Evolutionary conservation across 2,888 invertebrate species (phyloP), one percentile per base, ranked within the genome.

Genomic region (Spodoptera littoralis): DNA sequence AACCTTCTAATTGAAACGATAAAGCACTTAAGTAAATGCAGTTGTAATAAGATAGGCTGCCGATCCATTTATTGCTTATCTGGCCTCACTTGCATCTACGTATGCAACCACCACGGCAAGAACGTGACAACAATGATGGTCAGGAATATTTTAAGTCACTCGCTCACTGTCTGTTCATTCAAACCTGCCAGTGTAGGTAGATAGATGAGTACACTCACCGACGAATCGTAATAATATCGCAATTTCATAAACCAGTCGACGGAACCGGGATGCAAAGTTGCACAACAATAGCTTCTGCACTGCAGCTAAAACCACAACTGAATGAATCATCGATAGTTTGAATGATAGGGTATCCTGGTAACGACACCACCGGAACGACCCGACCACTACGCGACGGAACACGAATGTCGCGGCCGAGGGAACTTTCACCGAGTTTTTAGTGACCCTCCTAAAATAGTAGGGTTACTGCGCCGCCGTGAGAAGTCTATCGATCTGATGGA

Each of bases 161-260:
- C 9, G 49, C 55, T 70, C 60, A 70, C 43, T 63, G 45, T 36
- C 27, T 52, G 46, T 45, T 54, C 70, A 52, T 45, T 24, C 47
- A 41, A 60, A 36, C 41, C 11, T 44, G 44, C 45, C 36, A 22
- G 43, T 63, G 53, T 60, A 57, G 56, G 57, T 62, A 64, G 51
- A 50, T 42, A n/a, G 50, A 30, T 48, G 18, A 3, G 36, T 18
- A 65, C 71, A 92, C 93, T 78, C 86, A 94, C 94, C 91, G 93
- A 88, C 58, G 92, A 87, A 80, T 94, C 94, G 82, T 94, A 94
- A 84, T 90, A 94, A 80, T 94, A 93, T 77, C 90, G 84, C 72
- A 94, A 86, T 89, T 90, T 92, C 93, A 93, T 93, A 82, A 86
- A 92, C 85, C 52, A 69, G 65, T 59, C 70, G 59, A 82, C 71